A percentile compares a stretch with the other conserved stretches of the same genome.
Conservation (phyloP, 2,113 vertebrate species). For the Pao palembangensis region DNA sequence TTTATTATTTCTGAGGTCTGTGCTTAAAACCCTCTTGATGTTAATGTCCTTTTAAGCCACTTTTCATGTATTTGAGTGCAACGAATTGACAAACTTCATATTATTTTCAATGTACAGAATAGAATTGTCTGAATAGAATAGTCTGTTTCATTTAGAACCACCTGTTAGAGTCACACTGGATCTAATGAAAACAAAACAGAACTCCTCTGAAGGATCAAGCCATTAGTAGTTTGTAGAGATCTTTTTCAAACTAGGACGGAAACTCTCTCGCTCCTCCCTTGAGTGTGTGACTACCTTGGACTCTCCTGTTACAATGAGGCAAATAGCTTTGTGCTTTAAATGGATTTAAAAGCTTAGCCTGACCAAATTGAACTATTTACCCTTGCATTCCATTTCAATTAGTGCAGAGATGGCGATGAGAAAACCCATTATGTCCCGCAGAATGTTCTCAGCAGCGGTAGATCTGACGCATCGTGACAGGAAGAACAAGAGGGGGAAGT, state of each 20-base stretch:
- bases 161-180: too few species aligned
- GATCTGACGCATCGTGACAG: conserved; percentile 26
- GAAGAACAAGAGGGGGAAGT: conserved; percentile 28
- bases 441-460: conserved; percentile 24
- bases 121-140: too few species aligned
- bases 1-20: background rate
- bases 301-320: conserved; percentile 1
- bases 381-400: conserved; percentile 45
- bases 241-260: background rate
- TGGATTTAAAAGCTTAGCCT: conserved; percentile 40
- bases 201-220: background rate
- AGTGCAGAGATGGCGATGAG: conserved; percentile 23
- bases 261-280: background rate
- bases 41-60: too few species aligned
- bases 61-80: too few species aligned
- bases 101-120: too few species aligned
- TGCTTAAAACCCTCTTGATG: background rate
- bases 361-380: conserved; percentile 45
- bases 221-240: conserved; percentile 15
- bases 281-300: conserved; percentile 7
- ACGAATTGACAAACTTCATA: too few species aligned
- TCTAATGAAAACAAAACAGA: background rate
- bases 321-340: conserved; percentile 34
- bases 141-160: too few species aligned
- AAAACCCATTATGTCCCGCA: conserved; percentile 41